phyloP scores from a whole-genome alignment of 1,140 invertebrate genomes.

The Melipona quadrifasciata region DNA sequence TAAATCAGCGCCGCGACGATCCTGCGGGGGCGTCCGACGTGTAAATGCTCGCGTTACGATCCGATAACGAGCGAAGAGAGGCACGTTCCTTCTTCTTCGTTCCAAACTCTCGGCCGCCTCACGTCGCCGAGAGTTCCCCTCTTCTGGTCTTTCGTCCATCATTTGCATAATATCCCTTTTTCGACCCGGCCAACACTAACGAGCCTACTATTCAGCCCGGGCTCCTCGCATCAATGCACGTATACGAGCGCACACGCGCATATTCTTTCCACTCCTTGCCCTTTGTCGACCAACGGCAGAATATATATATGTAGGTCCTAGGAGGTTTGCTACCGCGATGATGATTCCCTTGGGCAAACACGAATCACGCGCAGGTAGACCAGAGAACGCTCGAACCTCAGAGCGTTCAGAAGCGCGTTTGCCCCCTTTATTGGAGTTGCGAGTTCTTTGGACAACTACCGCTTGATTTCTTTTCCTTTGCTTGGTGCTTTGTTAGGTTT shows the following conservation, averaged over 20 bases:
- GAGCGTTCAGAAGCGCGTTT: background rate
- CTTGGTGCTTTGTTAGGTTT: background rate
- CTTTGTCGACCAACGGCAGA: conserved; percentile 29
- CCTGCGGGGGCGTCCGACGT: conserved; percentile 72
- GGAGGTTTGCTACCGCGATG: conserved; percentile 7
- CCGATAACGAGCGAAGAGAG: conserved; percentile 71
- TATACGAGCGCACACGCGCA: conserved; percentile 13
- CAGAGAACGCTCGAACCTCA: background rate
- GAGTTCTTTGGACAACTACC: background rate
- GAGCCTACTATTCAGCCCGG: conserved; percentile 68
- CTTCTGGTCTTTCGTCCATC: conserved; percentile 72
- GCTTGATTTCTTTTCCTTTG: background rate
- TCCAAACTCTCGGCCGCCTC: conserved; percentile 1
- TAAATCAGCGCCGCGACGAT: conserved; percentile 69
- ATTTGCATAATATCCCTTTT: conserved; percentile 76
- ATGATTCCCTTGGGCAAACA: conserved; percentile 46
- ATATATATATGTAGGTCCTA: conserved; percentile 13
- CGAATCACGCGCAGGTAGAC: conserved; percentile 18
- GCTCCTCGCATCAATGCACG: conserved; percentile 37
- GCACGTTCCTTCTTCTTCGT: conserved; percentile 49
- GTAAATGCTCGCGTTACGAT: conserved; percentile 76
- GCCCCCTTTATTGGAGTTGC: too few species aligned
- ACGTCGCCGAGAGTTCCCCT: conserved; percentile 69
- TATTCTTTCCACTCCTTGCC: conserved; percentile 16
- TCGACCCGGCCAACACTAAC: conserved; percentile 68